These are phyloP conservation scores for Crypturellus undulatus DNA, from an alignment of 2,113 vertebrate species.

Conservation along the genomic window DNA sequence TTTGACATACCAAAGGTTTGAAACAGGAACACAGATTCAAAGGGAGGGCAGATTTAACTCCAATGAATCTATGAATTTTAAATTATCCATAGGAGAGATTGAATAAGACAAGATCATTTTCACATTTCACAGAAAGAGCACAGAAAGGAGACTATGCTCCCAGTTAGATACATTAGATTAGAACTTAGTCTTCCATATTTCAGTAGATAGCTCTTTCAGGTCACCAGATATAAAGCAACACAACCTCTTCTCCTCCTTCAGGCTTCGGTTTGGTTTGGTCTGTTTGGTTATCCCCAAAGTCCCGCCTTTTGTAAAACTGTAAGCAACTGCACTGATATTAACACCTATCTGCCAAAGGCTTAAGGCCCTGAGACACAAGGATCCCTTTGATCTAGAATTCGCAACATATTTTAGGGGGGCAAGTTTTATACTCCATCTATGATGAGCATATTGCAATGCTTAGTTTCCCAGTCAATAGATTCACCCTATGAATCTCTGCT, in stretches of 20 bases:
- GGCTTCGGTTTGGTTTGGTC: background rate
- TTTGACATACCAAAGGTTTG: background rate
- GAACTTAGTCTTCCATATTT: background rate
- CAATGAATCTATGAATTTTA: background rate
- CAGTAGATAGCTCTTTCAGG: background rate
- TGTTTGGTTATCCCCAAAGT: background rate
- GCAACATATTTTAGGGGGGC: background rate
- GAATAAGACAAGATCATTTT: background rate
- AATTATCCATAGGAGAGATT: background rate
- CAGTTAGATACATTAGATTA: background rate
- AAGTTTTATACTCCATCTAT: background rate
- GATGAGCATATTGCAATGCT: background rate
- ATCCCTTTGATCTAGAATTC: background rate
- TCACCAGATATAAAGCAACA: background rate
- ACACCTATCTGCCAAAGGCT: background rate
- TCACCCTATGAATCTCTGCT: background rate
- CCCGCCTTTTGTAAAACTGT: background rate
- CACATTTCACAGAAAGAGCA: background rate
- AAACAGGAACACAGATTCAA: background rate
- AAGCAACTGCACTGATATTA: background rate
- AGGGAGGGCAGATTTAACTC: background rate
- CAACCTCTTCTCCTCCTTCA: background rate
- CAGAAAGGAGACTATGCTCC: background rate
- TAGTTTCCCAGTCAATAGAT: background rate
- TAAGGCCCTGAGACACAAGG: background rate